Evolutionary conservation across 2,888 invertebrate species (phyloP), one percentile per base, ranked within the genome.

Genomic region (Athalia rosae): DNA sequence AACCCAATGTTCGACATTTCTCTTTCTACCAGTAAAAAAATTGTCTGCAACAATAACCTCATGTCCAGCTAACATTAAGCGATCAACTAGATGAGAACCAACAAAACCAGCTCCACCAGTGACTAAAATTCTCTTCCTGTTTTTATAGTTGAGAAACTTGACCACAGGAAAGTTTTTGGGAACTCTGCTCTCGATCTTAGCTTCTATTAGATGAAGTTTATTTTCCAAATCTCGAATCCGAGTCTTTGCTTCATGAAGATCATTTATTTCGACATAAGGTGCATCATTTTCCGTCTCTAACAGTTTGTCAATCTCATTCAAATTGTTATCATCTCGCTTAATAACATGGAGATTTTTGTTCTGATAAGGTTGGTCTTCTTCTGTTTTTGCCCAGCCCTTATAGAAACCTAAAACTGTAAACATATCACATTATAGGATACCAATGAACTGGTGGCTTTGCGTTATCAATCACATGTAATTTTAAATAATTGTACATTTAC

Each of bases 21-120:
- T 93, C 89, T 99, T 98, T 13, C 98, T 93, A 0, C 99, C 99
- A 0, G 99, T 99, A 90, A 98, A 99, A 90, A 99, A 99, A 90
- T 99, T 99, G 90, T 99, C 99, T 1, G 96, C 98, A 0, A 98
- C 98, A 84, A 98, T 98, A 0, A 99, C 94, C 91, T 99, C 98
- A 90, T 99, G 98, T 0, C 99, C 99, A 85, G 96, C 95, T 82
- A 95, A 92, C 99, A 99, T 99, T 76, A 99, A 92, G 82, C 95
- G 92, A 89, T 99, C 99, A 0, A 99, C 98, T 45, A 99, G 92
- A 90, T 99, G 99, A 0, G 99, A 99, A 0, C 99, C 99, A n/a
- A 99, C 99, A 91, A 99, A 99, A 3, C 99, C 99, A 5, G 99
- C 99, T 9, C 99, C 99, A 64, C 99, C 99, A 6, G 98, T 98